These are phyloP conservation scores for Protaetia brevitarsis DNA, from an alignment of 1,140 invertebrate genomes.

Conservation along the genomic window DNA sequence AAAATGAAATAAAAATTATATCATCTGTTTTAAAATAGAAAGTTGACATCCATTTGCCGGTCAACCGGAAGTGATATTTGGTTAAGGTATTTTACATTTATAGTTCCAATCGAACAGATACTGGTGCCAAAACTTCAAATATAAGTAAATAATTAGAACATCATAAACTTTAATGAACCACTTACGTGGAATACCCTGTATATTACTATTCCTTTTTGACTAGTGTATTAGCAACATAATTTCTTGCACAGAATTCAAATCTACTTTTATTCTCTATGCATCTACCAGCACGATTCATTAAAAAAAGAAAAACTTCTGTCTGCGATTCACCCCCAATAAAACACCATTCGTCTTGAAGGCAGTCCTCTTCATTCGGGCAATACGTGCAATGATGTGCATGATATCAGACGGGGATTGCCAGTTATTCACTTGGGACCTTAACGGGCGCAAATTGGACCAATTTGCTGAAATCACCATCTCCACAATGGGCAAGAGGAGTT, in stretches of 20 bases:
- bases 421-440: constrained; percentile 67
- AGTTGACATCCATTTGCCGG: no score
- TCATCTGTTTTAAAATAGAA: no score
- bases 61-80: no score
- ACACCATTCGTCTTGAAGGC: constrained; percentile 65
- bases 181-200: no score
- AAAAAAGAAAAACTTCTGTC: constrained; percentile 1
- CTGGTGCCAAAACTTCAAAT: no score
- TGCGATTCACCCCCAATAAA: constrained; percentile 64
- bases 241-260: neutral
- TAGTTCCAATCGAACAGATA: no score
- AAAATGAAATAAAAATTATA: no score
- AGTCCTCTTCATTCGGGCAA: constrained; percentile 68
- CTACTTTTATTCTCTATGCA: no score
- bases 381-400: constrained; percentile 71
- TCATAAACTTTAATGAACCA: no score
- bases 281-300: constrained; percentile 26
- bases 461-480: constrained; percentile 53
- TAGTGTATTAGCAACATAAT: neutral
- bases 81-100: no score
- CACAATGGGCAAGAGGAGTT: constrained; percentile 46
- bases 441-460: constrained; percentile 51
- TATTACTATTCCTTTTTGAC: no score
- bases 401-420: constrained; percentile 69
- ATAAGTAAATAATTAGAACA: no score